Conservation (phyloP, 2,888 invertebrate species). For the Osmoderma eremita region DNA sequence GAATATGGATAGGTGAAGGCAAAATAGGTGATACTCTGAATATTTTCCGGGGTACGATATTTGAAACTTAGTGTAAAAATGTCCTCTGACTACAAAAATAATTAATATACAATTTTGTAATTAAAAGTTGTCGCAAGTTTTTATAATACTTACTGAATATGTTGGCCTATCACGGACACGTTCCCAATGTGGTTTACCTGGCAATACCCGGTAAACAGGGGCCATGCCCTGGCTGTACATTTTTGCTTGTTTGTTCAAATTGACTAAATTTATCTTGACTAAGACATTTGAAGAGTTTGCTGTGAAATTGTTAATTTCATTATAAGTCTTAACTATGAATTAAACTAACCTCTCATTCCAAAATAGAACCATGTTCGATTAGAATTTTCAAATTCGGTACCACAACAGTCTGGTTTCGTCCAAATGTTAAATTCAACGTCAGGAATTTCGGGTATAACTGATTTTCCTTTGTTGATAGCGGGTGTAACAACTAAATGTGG, state of each 20-base stretch:
- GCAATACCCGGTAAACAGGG: slow-evolving; percentile 80
- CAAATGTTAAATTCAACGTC: slow-evolving; percentile 89
- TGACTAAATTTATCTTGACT: slow-evolving; percentile 85
- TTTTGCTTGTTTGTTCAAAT: slow-evolving; percentile 89
- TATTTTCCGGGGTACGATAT: slow-evolving; percentile 76
- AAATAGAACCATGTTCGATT: slow-evolving; percentile 95
- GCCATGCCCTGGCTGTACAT: slow-evolving; percentile 93
- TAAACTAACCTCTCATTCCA: slow-evolving; percentile 71
- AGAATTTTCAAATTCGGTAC: slow-evolving; percentile 87
- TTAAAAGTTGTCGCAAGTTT: neutral
- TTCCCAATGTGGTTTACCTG: slow-evolving; percentile 85
- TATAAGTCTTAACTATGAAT: neutral
- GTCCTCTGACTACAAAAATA: slow-evolving; percentile 65
- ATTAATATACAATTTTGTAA: too few species aligned
- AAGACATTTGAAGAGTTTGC: slow-evolving; percentile 66
- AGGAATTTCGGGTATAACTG: slow-evolving; percentile 64
- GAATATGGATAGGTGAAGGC: slow-evolving; percentile 93
- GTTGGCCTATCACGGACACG: slow-evolving; percentile 82
- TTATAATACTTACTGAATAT: slow-evolving; percentile 66
- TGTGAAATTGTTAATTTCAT: slow-evolving; percentile 48
- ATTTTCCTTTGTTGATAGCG: slow-evolving; percentile 47
- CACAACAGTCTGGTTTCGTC: slow-evolving; percentile 90
- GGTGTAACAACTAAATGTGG: slow-evolving; percentile 51
- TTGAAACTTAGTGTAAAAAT: slow-evolving; percentile 81
- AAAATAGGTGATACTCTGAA: slow-evolving; percentile 80